A percentile compares a stretch with the other conserved stretches of the same genome.
phyloP scores from a whole-genome alignment of 2,797 vertebrate species.

The Sardinella longiceps region DNA sequence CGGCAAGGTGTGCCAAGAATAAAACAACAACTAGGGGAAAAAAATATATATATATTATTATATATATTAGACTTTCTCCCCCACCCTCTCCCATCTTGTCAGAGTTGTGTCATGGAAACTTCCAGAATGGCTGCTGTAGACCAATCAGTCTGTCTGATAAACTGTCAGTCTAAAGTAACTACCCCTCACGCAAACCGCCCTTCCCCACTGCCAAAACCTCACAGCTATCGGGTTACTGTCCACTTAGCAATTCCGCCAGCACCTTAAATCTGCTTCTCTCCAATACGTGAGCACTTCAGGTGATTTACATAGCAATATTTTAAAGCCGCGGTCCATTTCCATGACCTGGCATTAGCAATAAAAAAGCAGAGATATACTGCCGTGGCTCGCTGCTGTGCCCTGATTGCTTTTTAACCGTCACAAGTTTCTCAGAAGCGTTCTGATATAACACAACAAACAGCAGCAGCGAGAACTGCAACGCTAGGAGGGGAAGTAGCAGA shows the following conservation, averaged over 20 bases:
- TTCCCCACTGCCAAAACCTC: constrained; percentile 30
- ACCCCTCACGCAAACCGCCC: constrained; percentile 30
- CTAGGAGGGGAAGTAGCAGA: neutral
- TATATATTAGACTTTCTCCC: constrained; percentile 35
- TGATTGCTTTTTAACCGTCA: constrained; percentile 73
- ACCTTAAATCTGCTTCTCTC: constrained; percentile 75
- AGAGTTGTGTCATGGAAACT: constrained; percentile 56
- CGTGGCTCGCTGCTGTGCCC: constrained; percentile 64
- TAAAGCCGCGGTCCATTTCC: constrained; percentile 66
- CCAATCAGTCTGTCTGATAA: constrained; percentile 66
- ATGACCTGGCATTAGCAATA: constrained; percentile 68
- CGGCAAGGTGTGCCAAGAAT: neutral
- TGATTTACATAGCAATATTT: constrained; percentile 82
- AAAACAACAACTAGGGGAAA: constrained; percentile 26
- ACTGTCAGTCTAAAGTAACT: constrained; percentile 52
- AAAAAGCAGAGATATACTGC: constrained; percentile 75
- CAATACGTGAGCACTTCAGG: constrained; percentile 69
- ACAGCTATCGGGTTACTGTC: constrained; percentile 74
- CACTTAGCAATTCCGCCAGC: constrained; percentile 71
- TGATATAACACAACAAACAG: neutral
- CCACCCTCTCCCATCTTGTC: constrained; percentile 44
- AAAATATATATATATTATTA: no score
- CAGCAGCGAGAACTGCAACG: no score
- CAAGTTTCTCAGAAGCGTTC: constrained; percentile 44
- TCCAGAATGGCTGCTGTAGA: constrained; percentile 56